Percentiles rank a stretch among this genome's conserved stretches.
Conservation (phyloP, 2,888 invertebrate genomes). For the Drepana falcataria region DNA sequence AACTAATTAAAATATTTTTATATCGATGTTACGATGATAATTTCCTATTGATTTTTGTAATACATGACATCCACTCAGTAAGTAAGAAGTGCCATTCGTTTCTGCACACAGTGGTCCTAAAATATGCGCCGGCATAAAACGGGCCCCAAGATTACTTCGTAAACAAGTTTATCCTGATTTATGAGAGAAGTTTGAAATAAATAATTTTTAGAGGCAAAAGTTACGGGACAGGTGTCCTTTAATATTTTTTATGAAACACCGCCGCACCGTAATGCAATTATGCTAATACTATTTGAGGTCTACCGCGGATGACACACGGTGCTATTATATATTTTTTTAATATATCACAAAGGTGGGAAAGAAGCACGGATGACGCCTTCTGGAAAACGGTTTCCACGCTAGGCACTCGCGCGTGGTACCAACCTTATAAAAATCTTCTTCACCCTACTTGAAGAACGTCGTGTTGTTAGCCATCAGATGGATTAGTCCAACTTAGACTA, state of each 20-base stretch:
- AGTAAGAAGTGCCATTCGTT: conserved; percentile 5
- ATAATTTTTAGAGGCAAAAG: conserved; percentile 73
- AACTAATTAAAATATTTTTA: no score
- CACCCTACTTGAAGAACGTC: no score
- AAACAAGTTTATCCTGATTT: conserved; percentile 76
- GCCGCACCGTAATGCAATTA: conserved; percentile 60
- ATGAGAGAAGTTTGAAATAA: conserved; percentile 72
- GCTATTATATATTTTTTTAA: background rate
- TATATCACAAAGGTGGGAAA: no score
- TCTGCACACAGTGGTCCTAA: conserved; percentile 22
- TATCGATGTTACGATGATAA: no score
- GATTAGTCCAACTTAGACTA: no score
- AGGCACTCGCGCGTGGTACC: no score
- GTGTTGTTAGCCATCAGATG: no score
- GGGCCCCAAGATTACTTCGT: conserved; percentile 66
- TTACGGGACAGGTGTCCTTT: conserved; percentile 70
- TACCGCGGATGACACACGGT: conserved; percentile 32
- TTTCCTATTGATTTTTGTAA: no score
- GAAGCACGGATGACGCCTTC: no score
- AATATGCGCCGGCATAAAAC: conserved; percentile 34
- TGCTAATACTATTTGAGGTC: conserved; percentile 56
- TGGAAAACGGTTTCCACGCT: no score
- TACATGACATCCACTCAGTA: background rate
- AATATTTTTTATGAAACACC: conserved; percentile 63
- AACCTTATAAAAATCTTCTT: no score